Evolutionary conservation across 2,797 vertebrate genomes (phyloP), one percentile per base, ranked within the genome.

Genomic region (Sciurus vulgaris): DNA sequence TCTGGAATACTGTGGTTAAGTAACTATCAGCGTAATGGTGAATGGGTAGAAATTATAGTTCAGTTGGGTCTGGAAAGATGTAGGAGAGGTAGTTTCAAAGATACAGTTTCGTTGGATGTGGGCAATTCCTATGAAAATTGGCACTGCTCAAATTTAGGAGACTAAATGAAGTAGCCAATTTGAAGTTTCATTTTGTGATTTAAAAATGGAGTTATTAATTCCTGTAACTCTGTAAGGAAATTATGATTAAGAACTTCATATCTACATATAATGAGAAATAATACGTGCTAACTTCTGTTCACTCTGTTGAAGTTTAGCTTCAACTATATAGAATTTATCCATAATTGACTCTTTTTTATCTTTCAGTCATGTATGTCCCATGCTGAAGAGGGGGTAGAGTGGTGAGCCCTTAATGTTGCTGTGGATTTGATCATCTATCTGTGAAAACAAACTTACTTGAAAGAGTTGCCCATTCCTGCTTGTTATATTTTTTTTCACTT

Each of bases 391-490:
- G n/a, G 7, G 33, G 5, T 9, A 8, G 24, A 38, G 6, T 51
- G 3, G 13, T 70, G 14, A 87, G 17, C 5, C 22, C 18, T 38
- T 83, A 70, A 67, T 44, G 17, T 24, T 70, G 5, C 83, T 26
- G 89, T 82, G 30, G 14, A 44, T 90, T 41, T 44, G 12, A 5
- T 79, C 12, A 47, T n/a, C 0, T 10, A 59, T 41, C 11, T 74
- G 70, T 81, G 47, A 93, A 86, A 83, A 20, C 9, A 69, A 83
- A 94, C 26, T 85, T 82, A 82, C 47, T 65, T 78, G 59, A 90
- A 24, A 72, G 38, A 56, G 15, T 74, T 89, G 4, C 44, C 35
- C 14, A 28, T 87, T 95, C 24, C 65, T 79, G 30, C 51, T 89
- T 65, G 18, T 77, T 83, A 35, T 7, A 47, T 67, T 77, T 76